phyloP scores from a whole-genome alignment of 2,888 invertebrate genomes.

The Heliconius aoede region DNA sequence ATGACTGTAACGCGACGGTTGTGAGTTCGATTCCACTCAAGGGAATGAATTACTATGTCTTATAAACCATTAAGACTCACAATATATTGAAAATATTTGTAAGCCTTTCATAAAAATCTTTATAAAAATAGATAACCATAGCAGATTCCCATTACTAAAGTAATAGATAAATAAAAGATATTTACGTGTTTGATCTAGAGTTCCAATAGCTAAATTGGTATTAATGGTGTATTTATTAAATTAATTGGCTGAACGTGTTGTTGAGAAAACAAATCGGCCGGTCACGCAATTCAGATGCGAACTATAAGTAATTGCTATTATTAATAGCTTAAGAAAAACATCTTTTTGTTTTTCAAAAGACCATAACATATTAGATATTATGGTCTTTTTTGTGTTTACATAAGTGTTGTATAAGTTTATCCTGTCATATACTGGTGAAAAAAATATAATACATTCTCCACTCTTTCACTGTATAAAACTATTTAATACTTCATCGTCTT shows the following conservation, averaged over 20 bases:
- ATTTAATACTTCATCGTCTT: too few species aligned
- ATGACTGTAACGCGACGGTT: too few species aligned
- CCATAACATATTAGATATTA: too few species aligned
- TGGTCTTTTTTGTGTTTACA: neutral
- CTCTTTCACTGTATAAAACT: too few species aligned
- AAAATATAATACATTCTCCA: too few species aligned
- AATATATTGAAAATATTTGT: too few species aligned
- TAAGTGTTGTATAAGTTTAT: neutral
- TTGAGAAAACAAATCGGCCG: conserved; percentile 14
- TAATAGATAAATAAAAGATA: neutral
- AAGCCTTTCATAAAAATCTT: neutral
- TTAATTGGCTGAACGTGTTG: conserved; percentile 15
- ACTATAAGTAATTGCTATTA: conserved; percentile 23
- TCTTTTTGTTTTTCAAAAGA: too few species aligned
- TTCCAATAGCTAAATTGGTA: neutral
- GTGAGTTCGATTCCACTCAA: too few species aligned
- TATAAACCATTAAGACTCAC: too few species aligned
- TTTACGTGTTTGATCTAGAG: conserved; percentile 49
- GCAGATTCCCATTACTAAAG: neutral
- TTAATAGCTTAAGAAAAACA: conserved; percentile 9
- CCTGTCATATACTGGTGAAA: neutral
- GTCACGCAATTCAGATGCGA: conserved; percentile 29
- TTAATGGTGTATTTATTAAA: conserved; percentile 21
- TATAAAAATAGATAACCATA: neutral
- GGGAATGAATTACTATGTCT: too few species aligned